Evolutionary conservation across 2,888 invertebrate species (phyloP), one percentile per base, ranked within the genome.

Genomic region (Scaptomyza cyrtandrae): DNA sequence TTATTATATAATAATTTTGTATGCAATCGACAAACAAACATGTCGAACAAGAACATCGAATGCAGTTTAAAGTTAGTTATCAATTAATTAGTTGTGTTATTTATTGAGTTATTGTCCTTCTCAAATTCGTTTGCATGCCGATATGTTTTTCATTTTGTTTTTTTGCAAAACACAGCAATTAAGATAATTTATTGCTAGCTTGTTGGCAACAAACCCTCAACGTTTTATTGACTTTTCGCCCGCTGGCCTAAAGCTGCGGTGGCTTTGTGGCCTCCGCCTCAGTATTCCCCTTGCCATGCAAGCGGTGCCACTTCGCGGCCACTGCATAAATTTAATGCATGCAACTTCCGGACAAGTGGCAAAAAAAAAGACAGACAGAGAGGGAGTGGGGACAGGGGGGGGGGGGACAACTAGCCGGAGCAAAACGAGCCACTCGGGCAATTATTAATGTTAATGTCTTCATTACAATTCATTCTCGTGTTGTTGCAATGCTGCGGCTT

Each of bases 391-490:
- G 5, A n/a, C 16, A 24, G 27, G 35, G n/a, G 24, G 44, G 27
- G 35, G n/a, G 16, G 43, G 2, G 24, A 3, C 24, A 24, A 24
- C 49, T 33, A 49, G 13, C 29, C 37, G 37, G 29, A 29, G 49
- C 35, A 41, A 48, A 62, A 63, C 39, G 41, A 41, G 60, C 67
- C 58, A 71, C 63, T 72, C 65, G 59, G 53, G 59, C 75, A 83
- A 77, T 86, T 88, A 86, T 88, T 71, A 76, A 86, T 86, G 86
- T 75, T 86, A 88, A 86, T 88, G 71, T 81, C 86, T 86, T 83
- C 88, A 86, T 86, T 88, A 82, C 87, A 64, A 69, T 78, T 75
- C 73, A 78, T 82, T 57, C 52, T 54, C 75, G 46, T 75, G 78
- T 75, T 72, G 57, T 58, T 60, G 46, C 37, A 48, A 11, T 50